Conservation (phyloP, 2,797 vertebrate species). For the Sparidentex hasta region DNA sequence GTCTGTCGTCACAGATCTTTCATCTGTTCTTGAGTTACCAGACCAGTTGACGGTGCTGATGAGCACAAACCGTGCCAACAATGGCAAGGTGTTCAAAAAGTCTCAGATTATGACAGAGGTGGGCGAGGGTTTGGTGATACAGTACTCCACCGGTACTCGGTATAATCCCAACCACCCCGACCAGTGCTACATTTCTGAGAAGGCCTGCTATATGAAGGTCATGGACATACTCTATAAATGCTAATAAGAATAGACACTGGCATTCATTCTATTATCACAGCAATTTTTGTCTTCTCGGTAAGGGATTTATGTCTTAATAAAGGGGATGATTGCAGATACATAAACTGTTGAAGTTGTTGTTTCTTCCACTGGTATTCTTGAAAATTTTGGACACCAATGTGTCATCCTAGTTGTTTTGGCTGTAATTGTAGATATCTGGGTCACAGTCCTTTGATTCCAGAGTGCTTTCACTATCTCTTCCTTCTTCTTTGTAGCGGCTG, state of each 20-base stretch:
- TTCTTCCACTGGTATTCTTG: neutral
- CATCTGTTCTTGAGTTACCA: conserved; percentile 83
- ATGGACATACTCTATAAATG: conserved; percentile 90
- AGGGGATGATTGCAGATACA: conserved; percentile 5
- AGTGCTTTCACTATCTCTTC: conserved; percentile 39
- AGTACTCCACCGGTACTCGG: conserved; percentile 83
- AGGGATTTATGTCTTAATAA: conserved; percentile 31
- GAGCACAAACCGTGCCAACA: conserved; percentile 83
- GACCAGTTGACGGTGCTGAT: conserved; percentile 81
- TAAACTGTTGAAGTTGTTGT: conserved; percentile 5
- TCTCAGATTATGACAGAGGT: conserved; percentile 78
- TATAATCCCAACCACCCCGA: conserved; percentile 82
- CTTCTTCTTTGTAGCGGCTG: conserved; percentile 51
- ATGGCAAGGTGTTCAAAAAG: conserved; percentile 79
- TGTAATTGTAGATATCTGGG: neutral
- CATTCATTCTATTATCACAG: neutral
- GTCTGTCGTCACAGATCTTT: conserved; percentile 82
- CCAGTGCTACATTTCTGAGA: conserved; percentile 92
- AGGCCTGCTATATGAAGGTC: conserved; percentile 90
- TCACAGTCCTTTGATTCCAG: neutral
- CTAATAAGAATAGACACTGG: conserved; percentile 65
- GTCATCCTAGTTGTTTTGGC: neutral
- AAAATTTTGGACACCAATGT: neutral
- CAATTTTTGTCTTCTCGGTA: neutral
- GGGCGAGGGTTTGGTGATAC: conserved; percentile 92